Percentiles rank a stretch among this genome's conserved stretches.
Evolutionary conservation across 2,113 vertebrate genomes (phyloP).

Genomic region (Platycercus adscitus): DNA sequence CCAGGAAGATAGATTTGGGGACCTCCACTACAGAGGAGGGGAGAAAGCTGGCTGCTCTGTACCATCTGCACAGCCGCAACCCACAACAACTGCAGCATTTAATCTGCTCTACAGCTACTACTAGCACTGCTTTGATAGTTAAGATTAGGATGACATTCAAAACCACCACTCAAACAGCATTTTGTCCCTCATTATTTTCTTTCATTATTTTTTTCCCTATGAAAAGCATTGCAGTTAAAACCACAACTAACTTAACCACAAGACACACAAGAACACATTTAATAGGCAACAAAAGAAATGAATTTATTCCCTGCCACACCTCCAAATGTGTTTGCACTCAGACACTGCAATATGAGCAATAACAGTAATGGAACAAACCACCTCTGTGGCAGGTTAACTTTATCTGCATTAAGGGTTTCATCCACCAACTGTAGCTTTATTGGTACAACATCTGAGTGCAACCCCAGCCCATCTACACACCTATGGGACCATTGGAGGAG

Average conservation of each 20-base stretch:
- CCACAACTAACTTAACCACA: not conserved
- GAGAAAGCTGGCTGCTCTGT: not conserved
- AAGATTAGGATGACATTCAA: not conserved
- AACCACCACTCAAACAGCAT: not conserved
- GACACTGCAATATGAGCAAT: not conserved
- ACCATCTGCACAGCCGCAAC: not conserved
- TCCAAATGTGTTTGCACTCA: not conserved
- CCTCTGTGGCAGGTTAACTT: not conserved
- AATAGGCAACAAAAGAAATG: not conserved
- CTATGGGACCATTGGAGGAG: no score
- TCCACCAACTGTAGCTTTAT: not conserved
- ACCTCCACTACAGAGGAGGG: not conserved
- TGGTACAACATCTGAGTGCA: not conserved
- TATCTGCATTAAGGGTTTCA: not conserved
- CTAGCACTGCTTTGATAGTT: not conserved
- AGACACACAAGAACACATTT: not conserved
- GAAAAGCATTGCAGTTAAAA: not conserved
- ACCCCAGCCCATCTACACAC: not conserved
- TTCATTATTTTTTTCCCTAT: not conserved
- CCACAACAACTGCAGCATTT: not conserved
- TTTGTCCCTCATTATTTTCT: not conserved
- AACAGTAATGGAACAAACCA: not conserved
- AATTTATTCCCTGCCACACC: not conserved
- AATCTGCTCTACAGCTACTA: not conserved
- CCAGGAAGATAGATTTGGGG: not conserved